phyloP scores from a whole-genome alignment of 2,113 vertebrate genomes.

The Merops nubicus region DNA sequence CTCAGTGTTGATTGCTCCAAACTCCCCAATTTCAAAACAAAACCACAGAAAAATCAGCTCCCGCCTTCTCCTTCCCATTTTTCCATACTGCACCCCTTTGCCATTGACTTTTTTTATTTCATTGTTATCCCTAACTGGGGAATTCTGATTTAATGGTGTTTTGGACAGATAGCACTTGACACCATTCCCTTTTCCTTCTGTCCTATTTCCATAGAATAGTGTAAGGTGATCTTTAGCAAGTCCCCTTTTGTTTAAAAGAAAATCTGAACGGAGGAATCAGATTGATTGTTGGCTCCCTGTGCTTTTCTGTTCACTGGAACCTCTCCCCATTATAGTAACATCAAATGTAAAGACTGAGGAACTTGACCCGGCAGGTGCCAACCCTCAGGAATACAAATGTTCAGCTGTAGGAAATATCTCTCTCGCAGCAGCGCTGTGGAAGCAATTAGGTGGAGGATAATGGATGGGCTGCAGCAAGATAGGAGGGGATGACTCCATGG shows the following conservation, averaged over 20 bases:
- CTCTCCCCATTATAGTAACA: background rate
- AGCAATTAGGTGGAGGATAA: slow-evolving; percentile 2
- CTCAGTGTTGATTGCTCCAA: background rate
- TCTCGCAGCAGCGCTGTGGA: background rate
- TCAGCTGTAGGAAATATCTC: background rate
- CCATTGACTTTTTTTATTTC: background rate
- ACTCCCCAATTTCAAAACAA: background rate
- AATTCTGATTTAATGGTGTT: background rate
- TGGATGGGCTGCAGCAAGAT: background rate
- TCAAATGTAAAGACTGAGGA: slow-evolving; percentile 16
- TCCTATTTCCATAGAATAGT: background rate
- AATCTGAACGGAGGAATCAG: background rate
- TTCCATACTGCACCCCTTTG: background rate
- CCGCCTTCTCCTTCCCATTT: background rate
- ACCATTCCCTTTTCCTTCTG: background rate
- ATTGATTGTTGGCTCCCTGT: background rate
- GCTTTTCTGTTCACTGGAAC: background rate
- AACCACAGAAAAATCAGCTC: background rate
- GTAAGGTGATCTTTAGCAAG: background rate
- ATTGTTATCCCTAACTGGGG: background rate
- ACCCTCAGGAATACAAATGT: background rate
- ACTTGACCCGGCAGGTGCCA: background rate
- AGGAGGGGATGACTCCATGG: background rate
- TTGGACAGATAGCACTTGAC: background rate
- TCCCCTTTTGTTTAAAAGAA: background rate